Conservation (phyloP, 2,113 vertebrate species). For the Psilopsiagon aurifrons region DNA sequence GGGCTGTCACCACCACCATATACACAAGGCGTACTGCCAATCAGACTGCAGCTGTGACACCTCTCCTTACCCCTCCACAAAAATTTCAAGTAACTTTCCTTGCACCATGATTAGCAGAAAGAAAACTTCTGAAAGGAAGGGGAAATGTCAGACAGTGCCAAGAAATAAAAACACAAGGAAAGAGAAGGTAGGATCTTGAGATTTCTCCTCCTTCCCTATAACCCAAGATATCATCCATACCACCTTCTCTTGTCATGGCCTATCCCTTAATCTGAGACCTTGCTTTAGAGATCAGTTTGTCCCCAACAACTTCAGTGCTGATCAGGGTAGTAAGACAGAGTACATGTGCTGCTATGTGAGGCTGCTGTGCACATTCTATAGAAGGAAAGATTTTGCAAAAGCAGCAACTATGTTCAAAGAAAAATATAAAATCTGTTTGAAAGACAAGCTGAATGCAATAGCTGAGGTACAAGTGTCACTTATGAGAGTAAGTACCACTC, state of each 20-base stretch:
- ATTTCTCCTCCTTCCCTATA: not conserved
- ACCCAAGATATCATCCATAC: not conserved
- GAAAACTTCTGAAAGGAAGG: not conserved
- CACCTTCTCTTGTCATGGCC: not conserved
- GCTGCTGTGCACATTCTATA: not conserved
- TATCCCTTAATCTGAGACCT: not conserved
- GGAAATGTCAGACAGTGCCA: not conserved
- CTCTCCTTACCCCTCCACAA: not conserved
- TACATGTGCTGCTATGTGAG: rapidly evolving
- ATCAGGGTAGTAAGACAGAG: not conserved
- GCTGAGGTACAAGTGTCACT: not conserved
- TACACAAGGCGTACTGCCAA: not conserved
- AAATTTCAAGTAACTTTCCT: not conserved
- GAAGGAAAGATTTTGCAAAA: not conserved
- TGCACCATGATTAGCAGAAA: not conserved
- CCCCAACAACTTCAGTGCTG: not conserved
- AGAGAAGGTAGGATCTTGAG: not conserved
- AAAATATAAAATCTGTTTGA: not conserved
- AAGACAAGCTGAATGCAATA: not conserved
- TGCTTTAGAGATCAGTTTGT: not conserved
- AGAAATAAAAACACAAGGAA: not conserved
- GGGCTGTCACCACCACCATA: not conserved
- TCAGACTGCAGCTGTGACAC: not conserved
- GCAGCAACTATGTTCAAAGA: not conserved
- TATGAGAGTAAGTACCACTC: not conserved